Percentiles rank a stretch among this genome's conserved stretches.
phyloP scores from a whole-genome alignment of 2,888 invertebrate genomes.

The Meteorus cinctellus region DNA sequence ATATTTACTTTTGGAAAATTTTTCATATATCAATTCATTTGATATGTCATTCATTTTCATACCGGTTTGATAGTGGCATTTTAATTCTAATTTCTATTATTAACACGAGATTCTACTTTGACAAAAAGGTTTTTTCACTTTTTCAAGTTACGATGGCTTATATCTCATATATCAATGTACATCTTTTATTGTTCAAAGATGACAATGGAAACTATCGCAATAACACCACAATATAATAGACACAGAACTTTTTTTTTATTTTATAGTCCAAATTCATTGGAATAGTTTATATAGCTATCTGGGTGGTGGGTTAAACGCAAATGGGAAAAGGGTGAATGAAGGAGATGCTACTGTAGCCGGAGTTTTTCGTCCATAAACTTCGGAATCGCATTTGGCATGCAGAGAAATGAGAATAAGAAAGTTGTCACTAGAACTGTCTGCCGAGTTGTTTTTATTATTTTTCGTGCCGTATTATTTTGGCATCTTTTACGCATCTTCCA shows the following conservation, averaged over 20 bases:
- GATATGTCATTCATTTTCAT: neutral
- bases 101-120: neutral
- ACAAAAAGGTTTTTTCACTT: neutral
- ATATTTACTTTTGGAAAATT: neutral
- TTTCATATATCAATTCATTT: neutral
- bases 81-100: neutral
- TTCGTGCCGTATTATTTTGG: neutral
- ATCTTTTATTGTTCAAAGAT: neutral
- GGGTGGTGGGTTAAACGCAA: neutral
- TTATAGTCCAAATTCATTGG: constrained; percentile 29
- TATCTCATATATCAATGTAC: neutral
- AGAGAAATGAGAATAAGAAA: constrained; percentile 17
- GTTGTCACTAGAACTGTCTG: constrained; percentile 9
- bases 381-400: constrained; percentile 28
- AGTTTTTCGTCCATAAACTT: constrained; percentile 15
- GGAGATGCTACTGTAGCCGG: neutral
- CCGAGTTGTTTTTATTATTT: constrained; percentile 1
- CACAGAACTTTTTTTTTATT: constrained; percentile 21
- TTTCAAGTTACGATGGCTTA: neutral
- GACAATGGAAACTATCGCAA: constrained; percentile 30
- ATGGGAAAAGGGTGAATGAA: neutral
- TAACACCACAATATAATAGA: constrained; percentile 19
- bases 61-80: neutral
- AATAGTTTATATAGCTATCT: constrained; percentile 38
- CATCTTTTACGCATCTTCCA: neutral